phyloP scores from a whole-genome alignment of 1,140 invertebrate species.

The Papilio polytes region DNA sequence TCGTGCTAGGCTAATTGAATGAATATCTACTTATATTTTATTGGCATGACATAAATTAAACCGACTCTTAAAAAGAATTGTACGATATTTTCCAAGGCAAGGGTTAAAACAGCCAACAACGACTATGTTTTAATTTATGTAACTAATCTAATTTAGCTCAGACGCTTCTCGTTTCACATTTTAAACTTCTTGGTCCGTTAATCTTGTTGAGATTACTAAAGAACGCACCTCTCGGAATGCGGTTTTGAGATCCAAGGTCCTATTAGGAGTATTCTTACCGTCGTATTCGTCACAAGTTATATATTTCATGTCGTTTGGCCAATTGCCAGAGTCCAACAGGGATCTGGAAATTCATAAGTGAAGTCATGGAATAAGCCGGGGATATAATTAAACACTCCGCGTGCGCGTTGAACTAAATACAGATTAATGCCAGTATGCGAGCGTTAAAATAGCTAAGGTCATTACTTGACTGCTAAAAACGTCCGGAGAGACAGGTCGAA shows the following conservation, averaged over 20 bases:
- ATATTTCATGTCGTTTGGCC: slow-evolving; percentile 89
- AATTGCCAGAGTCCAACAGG: slow-evolving; percentile 85
- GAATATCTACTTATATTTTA: slow-evolving; percentile 4
- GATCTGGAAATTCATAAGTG: slow-evolving; percentile 79
- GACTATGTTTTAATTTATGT: not conserved
- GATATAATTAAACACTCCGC: slow-evolving; percentile 72
- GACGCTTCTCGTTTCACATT: not conserved
- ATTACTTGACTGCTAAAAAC: slow-evolving; percentile 89
- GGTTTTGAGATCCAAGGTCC: slow-evolving; percentile 85
- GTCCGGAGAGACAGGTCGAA: slow-evolving; percentile 91
- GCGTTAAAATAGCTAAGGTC: slow-evolving; percentile 59
- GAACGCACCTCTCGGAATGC: slow-evolving; percentile 81
- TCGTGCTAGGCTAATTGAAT: not conserved
- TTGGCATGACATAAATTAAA: not conserved
- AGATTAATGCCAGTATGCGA: slow-evolving; percentile 52
- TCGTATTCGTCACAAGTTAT: slow-evolving; percentile 91
- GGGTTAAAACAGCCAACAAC: not conserved
- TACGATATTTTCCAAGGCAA: not conserved
- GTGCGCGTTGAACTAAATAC: slow-evolving; percentile 58
- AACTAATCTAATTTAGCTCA: not conserved
- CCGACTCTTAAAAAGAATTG: not conserved
- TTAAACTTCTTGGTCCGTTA: not conserved
- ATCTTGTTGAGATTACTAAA: slow-evolving; percentile 7
- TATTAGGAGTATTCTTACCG: slow-evolving; percentile 87
- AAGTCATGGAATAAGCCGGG: slow-evolving; percentile 68